Conservation (phyloP, 2,797 vertebrate genomes). For the Channallabes apus region DNA sequence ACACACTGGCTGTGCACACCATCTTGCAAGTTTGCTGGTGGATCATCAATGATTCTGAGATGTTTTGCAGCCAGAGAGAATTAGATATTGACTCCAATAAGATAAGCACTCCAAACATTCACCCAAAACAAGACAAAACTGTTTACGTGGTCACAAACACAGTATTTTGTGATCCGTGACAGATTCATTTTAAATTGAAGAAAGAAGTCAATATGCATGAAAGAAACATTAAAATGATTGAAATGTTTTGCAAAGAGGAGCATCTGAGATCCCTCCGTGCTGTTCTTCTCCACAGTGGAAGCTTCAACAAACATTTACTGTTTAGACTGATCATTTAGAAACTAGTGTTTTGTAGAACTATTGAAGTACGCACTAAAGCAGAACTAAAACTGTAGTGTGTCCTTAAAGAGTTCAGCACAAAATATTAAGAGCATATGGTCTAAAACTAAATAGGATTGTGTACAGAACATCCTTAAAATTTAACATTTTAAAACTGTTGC, state of each 20-base stretch:
- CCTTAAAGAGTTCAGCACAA: no score
- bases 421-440: background rate
- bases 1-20: background rate
- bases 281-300: background rate
- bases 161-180: background rate
- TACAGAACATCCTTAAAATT: no score
- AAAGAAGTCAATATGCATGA: background rate
- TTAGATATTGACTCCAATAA: background rate
- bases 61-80: background rate
- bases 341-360: background rate
- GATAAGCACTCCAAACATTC: background rate
- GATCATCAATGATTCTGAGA: background rate
- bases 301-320: background rate
- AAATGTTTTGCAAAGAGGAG: background rate
- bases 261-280: no score
- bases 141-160: background rate
- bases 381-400: background rate
- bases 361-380: background rate
- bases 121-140: background rate
- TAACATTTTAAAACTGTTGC: no score
- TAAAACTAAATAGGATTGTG: no score
- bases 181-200: background rate
- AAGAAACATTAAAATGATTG: background rate
- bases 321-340: background rate
- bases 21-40: background rate